These are phyloP conservation scores for Hyles vespertilio DNA, from an alignment of 1,140 invertebrate genomes.

Conservation along the genomic window DNA sequence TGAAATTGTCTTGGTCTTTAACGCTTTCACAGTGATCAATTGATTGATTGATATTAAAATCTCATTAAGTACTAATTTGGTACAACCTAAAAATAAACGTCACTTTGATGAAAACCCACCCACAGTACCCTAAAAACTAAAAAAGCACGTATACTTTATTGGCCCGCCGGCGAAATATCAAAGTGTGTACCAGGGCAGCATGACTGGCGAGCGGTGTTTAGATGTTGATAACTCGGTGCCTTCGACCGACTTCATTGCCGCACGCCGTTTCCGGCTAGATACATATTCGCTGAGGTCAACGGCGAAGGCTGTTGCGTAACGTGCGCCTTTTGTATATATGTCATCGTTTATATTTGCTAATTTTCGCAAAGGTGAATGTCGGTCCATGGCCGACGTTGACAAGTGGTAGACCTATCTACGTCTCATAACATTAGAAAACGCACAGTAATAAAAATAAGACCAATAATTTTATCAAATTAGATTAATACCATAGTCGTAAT, in stretches of 20 bases:
- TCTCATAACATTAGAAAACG: no score
- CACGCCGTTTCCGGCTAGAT: slow-evolving; percentile 51
- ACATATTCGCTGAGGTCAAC: slow-evolving; percentile 16
- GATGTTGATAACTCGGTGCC: slow-evolving; percentile 45
- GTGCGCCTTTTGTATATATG: slow-evolving; percentile 16
- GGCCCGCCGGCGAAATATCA: slow-evolving; percentile 49
- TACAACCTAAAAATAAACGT: no score
- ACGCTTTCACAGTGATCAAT: no score
- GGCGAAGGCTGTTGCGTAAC: slow-evolving; percentile 12
- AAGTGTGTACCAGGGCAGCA: slow-evolving; percentile 51
- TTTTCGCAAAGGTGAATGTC: slow-evolving; percentile 14
- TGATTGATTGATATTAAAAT: no score
- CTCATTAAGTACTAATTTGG: no score
- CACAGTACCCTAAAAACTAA: no score
- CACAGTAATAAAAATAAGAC: no score
- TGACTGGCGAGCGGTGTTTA: slow-evolving; percentile 35
- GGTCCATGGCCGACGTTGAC: not conserved
- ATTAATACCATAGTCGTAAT: no score
- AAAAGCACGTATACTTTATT: slow-evolving; percentile 27
- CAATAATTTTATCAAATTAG: no score
- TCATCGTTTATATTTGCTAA: slow-evolving; percentile 17
- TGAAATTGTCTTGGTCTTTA: no score
- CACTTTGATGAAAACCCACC: no score
- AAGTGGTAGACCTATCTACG: no score
- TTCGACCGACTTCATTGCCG: slow-evolving; percentile 52